Base-by-base conservation (phyloP, 2,888 invertebrate genomes). In the Plutella xylostella region DNA sequence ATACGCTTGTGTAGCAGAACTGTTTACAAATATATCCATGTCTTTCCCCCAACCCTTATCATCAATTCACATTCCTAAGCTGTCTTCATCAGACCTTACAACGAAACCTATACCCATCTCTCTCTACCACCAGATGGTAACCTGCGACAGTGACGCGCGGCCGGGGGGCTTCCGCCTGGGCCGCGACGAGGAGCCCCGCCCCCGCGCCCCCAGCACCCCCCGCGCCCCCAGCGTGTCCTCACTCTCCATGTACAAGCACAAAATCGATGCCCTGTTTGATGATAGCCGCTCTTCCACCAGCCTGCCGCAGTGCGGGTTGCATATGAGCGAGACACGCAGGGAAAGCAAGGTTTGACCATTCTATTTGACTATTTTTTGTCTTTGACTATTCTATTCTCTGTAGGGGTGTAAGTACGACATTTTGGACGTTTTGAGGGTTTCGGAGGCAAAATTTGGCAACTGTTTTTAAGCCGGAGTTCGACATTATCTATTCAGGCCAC, bases 231-330 rank as follows among this genome's bases (percentile, higher is more conserved):
- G 78, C 54, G 67, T 83, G 46, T 83, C 82, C 45, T 83, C 84
- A 11, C 87, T 90, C 59, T 90, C 91, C 47, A 85, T 89, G 48
- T 92, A 92, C 76, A 93, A 93, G 71, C 90, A 92, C 61, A 89
- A 92, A 68, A 95, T 95, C 63, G 95, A 95, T 76, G 89, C 92
- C 19, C 90, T 95, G 75, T 95, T 95, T 75, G 91, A 90, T 60
- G 91, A 91, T 62, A 85, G 86, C 45, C 86, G 89, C 55, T 90
- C 88, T 19, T 70, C 87, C 43, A 72, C 76, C 57, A 87, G 87
- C 54, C 65, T 77, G 42, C 74, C 72, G 42, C 79, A 73, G 31
- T 71, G 66, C 48, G 65, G 62, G 42, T 49, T 48, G 20, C 46
- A 51, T 34, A 15, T 51, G 31, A 61, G 54, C 48, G 74, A 73